Percentiles rank a stretch among this genome's conserved stretches.
Conservation (phyloP, 1,140 invertebrate genomes). For the Tetraneura akinire region DNA sequence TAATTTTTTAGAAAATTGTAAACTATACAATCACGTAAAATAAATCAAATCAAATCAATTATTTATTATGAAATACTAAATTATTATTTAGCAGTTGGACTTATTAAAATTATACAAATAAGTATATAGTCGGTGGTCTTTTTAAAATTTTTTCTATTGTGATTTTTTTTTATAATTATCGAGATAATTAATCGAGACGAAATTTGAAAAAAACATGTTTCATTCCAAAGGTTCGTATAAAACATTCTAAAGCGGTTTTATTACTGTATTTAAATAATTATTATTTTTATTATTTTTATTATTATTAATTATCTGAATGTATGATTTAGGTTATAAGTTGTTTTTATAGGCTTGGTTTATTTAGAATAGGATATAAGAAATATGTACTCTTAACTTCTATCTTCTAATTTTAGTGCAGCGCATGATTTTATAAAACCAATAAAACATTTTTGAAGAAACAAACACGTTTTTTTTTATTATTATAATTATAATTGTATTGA, state of each 20-base stretch:
- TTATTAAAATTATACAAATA: no score
- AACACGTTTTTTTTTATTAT: not conserved
- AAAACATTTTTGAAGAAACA: constrained; percentile 30
- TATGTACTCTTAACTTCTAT: constrained; percentile 18
- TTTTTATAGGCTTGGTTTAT: constrained; percentile 35
- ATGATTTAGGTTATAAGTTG: constrained; percentile 26
- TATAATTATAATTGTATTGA: no score
- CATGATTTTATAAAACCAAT: constrained; percentile 42
- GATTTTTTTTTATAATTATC: not conserved
- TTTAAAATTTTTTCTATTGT: not conserved
- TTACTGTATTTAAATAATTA: constrained; percentile 10
- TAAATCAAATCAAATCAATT: constrained; percentile 10
- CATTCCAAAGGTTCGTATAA: constrained; percentile 28
- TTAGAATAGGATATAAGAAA: constrained; percentile 1
- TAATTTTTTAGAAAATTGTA: constrained; percentile 1
- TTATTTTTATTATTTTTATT: constrained; percentile 30
- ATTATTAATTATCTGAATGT: constrained; percentile 18
- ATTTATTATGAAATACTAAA: not conserved
- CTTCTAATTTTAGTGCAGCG: constrained; percentile 43
- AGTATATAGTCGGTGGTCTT: no score
- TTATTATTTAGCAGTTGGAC: not conserved
- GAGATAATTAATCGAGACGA: no score
- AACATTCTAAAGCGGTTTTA: constrained; percentile 14
- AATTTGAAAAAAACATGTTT: no score
- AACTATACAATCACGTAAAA: not conserved